Evolutionary conservation across 64 coral and sea anemone genomes (phyloP).

Genomic region (Acropora tenuis): DNA sequence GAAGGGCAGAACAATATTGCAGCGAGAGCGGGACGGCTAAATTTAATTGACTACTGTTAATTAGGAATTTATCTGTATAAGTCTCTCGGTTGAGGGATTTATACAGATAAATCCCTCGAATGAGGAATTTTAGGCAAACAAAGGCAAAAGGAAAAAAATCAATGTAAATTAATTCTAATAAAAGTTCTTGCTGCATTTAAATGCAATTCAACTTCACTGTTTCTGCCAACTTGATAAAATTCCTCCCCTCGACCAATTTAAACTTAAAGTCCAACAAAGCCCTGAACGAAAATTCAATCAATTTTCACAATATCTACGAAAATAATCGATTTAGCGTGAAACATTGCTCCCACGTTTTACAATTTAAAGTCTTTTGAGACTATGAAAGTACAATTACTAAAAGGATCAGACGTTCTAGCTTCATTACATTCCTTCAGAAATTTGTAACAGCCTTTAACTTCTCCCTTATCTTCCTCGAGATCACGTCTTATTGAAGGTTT

Average conservation of each 20-base stretch:
- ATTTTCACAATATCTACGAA: no score
- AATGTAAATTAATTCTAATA: neutral
- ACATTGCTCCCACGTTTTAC: neutral
- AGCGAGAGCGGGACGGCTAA: neutral
- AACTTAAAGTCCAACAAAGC: neutral
- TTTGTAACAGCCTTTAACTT: no score
- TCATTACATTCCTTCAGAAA: no score
- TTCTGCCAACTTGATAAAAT: neutral
- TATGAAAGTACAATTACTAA: conserved; percentile 20
- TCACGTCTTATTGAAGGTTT: no score
- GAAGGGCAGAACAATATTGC: neutral
- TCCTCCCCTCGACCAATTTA: neutral
- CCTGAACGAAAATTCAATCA: neutral
- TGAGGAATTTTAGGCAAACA: neutral
- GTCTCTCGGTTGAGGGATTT: neutral
- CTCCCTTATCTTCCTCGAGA: no score
- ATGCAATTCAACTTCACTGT: neutral
- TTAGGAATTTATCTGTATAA: conserved; percentile 7
- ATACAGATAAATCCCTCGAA: neutral
- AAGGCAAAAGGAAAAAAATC: neutral
- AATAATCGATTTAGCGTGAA: no score
- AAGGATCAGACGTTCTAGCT: neutral
- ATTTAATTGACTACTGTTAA: neutral
- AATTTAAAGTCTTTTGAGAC: conserved; percentile 11
- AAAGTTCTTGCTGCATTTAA: neutral